A percentile compares a stretch with the other conserved stretches of the same genome.
phyloP scores from a whole-genome alignment of 2,797 vertebrate species.

The Trematomus bernacchii region DNA sequence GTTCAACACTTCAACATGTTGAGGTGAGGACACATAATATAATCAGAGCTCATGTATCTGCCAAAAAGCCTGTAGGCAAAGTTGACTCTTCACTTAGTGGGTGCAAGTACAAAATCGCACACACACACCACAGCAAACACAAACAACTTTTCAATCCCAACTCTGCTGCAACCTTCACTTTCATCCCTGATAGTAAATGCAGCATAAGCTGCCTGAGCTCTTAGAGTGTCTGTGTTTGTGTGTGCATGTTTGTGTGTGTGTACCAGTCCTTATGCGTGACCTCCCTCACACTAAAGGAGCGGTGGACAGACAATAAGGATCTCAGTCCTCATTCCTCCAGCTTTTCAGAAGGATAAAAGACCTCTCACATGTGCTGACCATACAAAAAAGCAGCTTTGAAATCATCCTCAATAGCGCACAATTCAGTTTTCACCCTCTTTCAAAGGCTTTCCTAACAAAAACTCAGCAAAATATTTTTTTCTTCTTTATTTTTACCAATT shows the following conservation, averaged over 20 bases:
- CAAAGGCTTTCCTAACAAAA: constrained; percentile 66
- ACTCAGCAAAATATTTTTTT: constrained; percentile 32
- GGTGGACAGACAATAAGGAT: constrained; percentile 63
- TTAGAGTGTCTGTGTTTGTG: constrained; percentile 5
- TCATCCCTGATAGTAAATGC: constrained; percentile 45
- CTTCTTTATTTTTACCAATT: constrained; percentile 51
- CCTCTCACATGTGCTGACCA: constrained; percentile 73
- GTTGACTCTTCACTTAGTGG: constrained; percentile 26
- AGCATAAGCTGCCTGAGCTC: constrained; percentile 47
- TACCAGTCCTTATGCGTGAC: constrained; percentile 36
- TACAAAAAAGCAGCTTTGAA: constrained; percentile 74
- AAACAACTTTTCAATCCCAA: constrained; percentile 13
- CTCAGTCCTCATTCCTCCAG: constrained; percentile 62
- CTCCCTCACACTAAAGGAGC: constrained; percentile 46
- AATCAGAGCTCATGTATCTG: constrained; percentile 47
- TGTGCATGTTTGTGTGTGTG: constrained; percentile 16
- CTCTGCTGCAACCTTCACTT: constrained; percentile 53
- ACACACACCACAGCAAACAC: constrained; percentile 21
- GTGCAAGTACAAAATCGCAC: constrained; percentile 32
- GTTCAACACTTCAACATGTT: constrained; percentile 55
- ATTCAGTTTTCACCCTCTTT: constrained; percentile 59
- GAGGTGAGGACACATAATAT: constrained; percentile 60
- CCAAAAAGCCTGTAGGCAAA: constrained; percentile 38
- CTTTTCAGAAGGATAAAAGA: constrained; percentile 71
- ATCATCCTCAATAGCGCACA: constrained; percentile 71